These are phyloP conservation scores for Eurois occulta DNA, from an alignment of 2,888 invertebrate species.

Conservation along the genomic window DNA sequence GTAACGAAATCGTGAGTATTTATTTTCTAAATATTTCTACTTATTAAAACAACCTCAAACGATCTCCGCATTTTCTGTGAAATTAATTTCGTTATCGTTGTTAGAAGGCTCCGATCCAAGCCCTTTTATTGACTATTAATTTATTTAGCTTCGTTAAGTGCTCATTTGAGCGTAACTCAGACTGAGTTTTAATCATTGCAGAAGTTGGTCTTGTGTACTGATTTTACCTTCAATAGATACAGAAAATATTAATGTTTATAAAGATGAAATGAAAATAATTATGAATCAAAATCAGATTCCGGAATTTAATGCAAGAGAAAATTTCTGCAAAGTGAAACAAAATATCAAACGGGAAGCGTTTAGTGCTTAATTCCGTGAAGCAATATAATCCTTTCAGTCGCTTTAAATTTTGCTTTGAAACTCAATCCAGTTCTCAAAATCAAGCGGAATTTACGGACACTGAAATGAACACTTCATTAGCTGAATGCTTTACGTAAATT, in stretches of 20 bases:
- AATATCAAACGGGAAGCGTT: conserved; percentile 35
- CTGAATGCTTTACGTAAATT: conserved; percentile 45
- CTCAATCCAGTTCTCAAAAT: conserved; percentile 45
- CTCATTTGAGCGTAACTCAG: conserved; percentile 50
- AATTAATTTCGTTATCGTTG: conserved; percentile 57
- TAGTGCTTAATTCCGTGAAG: conserved; percentile 26
- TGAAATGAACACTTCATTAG: conserved; percentile 21
- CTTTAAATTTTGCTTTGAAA: conserved; percentile 45
- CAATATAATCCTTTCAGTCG: conserved; percentile 45
- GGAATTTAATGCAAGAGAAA: conserved; percentile 23
- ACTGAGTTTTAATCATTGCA: conserved; percentile 56
- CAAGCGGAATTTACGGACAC: conserved; percentile 22
- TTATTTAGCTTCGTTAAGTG: conserved; percentile 62
- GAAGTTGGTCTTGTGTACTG: conserved; percentile 41
- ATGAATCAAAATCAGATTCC: background rate
- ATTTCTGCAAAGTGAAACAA: conserved; percentile 31
- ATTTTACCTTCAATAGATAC: conserved; percentile 21
- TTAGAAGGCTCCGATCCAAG: conserved; percentile 32
- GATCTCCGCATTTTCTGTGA: conserved; percentile 44
- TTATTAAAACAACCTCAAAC: conserved; percentile 49
- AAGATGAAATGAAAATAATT: conserved; percentile 9
- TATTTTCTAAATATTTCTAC: conserved; percentile 35
- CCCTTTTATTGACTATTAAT: conserved; percentile 62
- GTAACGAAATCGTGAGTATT: conserved; percentile 22
- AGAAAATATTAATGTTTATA: conserved; percentile 27